Evolutionary conservation across 2,888 invertebrate species (phyloP), one percentile per base, ranked within the genome.

Genomic region (Athetis lepigone): DNA sequence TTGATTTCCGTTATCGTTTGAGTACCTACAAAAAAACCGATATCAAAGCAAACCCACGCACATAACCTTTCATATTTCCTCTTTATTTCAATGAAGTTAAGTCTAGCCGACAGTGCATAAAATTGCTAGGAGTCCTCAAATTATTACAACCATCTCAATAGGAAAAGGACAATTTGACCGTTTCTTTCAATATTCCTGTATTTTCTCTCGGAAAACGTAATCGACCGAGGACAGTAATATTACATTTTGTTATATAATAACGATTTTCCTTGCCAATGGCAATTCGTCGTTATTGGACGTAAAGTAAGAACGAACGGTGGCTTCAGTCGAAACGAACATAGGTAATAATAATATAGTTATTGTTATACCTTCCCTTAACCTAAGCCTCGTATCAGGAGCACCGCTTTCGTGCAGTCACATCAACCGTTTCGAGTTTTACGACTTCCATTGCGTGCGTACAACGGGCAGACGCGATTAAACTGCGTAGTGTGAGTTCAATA

Each of bases 311-410:
- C 77, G 83, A 88, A 88, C 86, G 83, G 85, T 85, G 80, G 89
- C 87, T 88, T 87, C 88, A 88, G 83, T 88, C 81, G 85, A 89
- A 89, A 88, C 85, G 89, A 90, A 90, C 88, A 88, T 90, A 90
- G 87, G 85, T 88, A 90, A 90, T 90, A 90, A 89, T 90, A 91
- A 87, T 90, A 91, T 88, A 91, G 90, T 91, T 91, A 92, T 90
- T 90, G 90, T 88, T 90, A 91, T 91, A 91, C 85, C 86, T 90
- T 88, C 88, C 86, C 85, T 85, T 85, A 85, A 86, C 85, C 85
- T 85, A 86, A 83, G 82, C 78, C 76, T 79, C 74, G 82, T 82
- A 81, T 80, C 61, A 82, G 21, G 58, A 73, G 66, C 56, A 61
- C 42, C 64, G 56, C 78, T 82, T 78, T 75, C 74, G 64, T 71